Evolutionary conservation across 2,797 vertebrate genomes (phyloP), one percentile per base, ranked within the genome.

Genomic region (Selene dorsalis): DNA sequence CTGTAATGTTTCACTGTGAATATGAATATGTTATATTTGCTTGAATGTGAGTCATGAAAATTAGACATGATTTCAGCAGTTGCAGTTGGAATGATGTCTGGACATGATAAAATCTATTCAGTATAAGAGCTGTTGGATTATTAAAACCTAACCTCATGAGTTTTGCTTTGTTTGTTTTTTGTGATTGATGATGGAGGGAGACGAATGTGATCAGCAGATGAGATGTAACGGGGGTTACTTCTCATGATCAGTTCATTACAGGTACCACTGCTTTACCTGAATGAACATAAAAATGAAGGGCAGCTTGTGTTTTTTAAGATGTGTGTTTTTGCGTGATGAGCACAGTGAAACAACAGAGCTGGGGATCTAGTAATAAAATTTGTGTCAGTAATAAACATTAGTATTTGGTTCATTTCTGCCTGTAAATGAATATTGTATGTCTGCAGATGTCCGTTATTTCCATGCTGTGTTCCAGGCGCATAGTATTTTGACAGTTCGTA

Each of bases 161-260:
- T 66, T 50, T 17, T 70, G n/a, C n/a, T n/a, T n/a, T n/a, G n/a
- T n/a, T n/a, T n/a, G n/a, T n/a, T 84, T 53, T 45, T 53, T 55
- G 45, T 70, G 64, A 59, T 32, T 70, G 67, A 73, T 59, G 58
- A 24, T 55, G 52, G 16, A 43, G 28, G 73, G 73, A 20, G 11
- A 61, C 13, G 39, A 8, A 39, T 53, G 53, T 20, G 43, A 60
- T 66, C 35, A 67, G 69, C 38, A 9, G 72, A 65, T 11, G 20
- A 58, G 61, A 68, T 80, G 59, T 75, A 56, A 67, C 48, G 43
- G 55, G 39, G 64, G 32, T 55, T 50, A 12, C 60, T 18, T 12
- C 8, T 59, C 64, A 26, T 63, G 53, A 71, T 66, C 66, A 52
- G 58, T 56, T 75, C 62, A 66, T 75, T 68, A 77, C 61, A 52